Base-by-base conservation (phyloP, 2,888 invertebrate genomes). In the Pocota personata region DNA sequence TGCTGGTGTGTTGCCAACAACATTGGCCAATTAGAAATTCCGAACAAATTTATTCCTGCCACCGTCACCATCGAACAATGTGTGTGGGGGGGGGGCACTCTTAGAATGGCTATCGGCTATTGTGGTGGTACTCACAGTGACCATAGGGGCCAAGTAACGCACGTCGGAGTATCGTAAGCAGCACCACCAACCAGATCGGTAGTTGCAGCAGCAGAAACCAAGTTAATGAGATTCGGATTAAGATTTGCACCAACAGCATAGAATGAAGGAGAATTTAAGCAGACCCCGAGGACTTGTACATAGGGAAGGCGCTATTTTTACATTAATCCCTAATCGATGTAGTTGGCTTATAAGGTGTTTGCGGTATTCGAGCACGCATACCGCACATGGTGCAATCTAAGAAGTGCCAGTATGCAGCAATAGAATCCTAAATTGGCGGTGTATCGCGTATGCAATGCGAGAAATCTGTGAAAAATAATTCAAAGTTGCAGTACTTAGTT, bases 211-310 rank as follows among this genome's bases (percentile, higher is more conserved):
- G 60, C 58, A 55, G 30, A 66, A 82, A 62, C 37, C 71, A 86
- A 82, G 67, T 64, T 86, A 86, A 82, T 86, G 86, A 86, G 86
- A 82, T 86, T 86, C 82, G 82, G 80, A 86, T 86, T 84, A 84
- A 78, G 79, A 83, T 79, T 83, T 79, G 72, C 46, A 16, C 72
- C 27, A 14, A 50, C 16, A 27, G 46, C 3, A 12, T 19, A 10
- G 46, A 30, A 32, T n/a, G 64, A 55, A 10, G 27, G 52, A 52
- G 37, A 55, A n/a, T 14, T 43, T 37, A n/a, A n/a, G 40, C 2
- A 14, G 14, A 14, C 14, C 6, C 40, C 43, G 0, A n/a, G 6
- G 16, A 1, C 8, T 55, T 12, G 16, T 66, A 43, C n/a, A 37
- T 30, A 10, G 30, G 12, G 21, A 75, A 73, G 80, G 80, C 64